phyloP scores from a whole-genome alignment of 2,888 invertebrate genomes.

The Trichacis sp. region DNA sequence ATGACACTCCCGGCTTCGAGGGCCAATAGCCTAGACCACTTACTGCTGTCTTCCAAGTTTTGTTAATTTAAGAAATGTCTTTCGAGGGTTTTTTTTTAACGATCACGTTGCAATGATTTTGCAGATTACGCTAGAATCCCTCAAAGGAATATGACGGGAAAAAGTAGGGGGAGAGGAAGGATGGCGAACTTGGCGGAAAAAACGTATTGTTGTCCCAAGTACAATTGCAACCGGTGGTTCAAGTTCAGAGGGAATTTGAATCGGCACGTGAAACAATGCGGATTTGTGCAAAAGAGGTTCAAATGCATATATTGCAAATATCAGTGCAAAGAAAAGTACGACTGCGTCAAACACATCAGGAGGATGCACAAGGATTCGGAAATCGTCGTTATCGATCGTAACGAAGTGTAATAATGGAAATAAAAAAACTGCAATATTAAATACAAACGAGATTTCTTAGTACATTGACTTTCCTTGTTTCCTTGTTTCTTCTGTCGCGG shows the following conservation, averaged over 20 bases:
- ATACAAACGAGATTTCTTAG: no score
- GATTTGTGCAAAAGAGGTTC: conserved; percentile 62
- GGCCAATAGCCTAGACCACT: no score
- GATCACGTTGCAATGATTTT: no score
- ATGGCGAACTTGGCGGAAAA: conserved; percentile 17
- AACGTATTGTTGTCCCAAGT: conserved; percentile 46
- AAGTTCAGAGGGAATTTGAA: conserved; percentile 58
- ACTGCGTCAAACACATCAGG: conserved; percentile 46
- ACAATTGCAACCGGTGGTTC: conserved; percentile 52
- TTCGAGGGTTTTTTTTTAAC: no score
- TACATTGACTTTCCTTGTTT: no score
- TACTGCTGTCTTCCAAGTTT: no score
- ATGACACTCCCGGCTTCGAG: no score
- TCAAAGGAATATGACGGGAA: conserved; percentile 1
- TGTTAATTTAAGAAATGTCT: no score
- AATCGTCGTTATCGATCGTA: conserved; percentile 45
- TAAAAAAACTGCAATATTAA: no score
- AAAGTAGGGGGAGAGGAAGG: conserved; percentile 19
- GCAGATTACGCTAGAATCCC: conserved; percentile 14
- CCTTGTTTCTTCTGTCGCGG: no score
- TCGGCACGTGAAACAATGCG: conserved; percentile 61
- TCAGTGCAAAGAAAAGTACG: conserved; percentile 52
- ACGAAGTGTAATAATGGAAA: no score
- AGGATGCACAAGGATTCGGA: conserved; percentile 37
- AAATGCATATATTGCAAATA: conserved; percentile 64